These are phyloP conservation scores for Ictidomys tridecemlineatus DNA, from an alignment of 2,113 vertebrate species.

Conservation along the genomic window DNA sequence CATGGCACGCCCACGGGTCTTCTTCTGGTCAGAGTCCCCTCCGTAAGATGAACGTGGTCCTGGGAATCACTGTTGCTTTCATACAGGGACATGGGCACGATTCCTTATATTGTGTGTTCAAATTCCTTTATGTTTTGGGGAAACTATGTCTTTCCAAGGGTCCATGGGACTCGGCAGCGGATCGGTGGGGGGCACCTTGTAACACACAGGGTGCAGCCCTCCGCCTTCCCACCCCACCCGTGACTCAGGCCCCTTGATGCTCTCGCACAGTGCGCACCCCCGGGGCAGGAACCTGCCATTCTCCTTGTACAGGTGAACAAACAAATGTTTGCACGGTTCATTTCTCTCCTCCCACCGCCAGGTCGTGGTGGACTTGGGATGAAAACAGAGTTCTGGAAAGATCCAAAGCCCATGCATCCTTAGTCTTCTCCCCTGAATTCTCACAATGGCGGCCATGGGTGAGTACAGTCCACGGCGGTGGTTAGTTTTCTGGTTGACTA, in stretches of 20 bases:
- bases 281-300: background rate
- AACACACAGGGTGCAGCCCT: rapidly evolving
- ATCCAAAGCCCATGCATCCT: background rate
- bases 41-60: rapidly evolving
- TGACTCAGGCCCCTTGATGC: background rate
- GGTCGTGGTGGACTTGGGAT: background rate
- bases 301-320: background rate
- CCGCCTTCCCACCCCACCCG: background rate
- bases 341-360: background rate
- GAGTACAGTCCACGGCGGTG: background rate
- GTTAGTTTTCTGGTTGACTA: background rate
- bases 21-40: too few species aligned
- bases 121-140: background rate
- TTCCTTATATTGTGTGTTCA: background rate
- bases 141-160: background rate
- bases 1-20: too few species aligned
- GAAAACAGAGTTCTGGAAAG: slow-evolving; percentile 25
- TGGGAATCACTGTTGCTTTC: too few species aligned
- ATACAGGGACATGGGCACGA: too few species aligned
- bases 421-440: background rate
- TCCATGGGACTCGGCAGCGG: too few species aligned
- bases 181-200: too few species aligned
- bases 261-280: background rate
- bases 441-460: background rate
- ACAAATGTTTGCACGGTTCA: background rate